phyloP scores from a whole-genome alignment of 1,140 invertebrate species.

The Brachionus manjavacas region DNA sequence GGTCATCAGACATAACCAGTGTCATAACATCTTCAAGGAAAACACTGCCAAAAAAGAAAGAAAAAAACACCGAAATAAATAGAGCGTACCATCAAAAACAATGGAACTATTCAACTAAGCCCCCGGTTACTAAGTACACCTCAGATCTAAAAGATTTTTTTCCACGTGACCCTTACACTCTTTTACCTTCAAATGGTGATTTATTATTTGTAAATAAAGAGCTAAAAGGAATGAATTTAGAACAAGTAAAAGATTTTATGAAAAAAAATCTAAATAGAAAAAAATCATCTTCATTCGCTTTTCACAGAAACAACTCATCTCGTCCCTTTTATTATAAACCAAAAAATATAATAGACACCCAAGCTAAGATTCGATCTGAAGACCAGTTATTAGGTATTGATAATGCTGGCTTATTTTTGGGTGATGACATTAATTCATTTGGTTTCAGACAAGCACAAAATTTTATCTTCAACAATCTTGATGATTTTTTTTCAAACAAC shows the following conservation, averaged over 20 bases:
- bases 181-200: constrained; percentile 48
- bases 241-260: constrained; percentile 45
- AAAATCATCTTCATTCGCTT: constrained; percentile 47
- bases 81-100: constrained; percentile 45
- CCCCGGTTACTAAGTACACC: constrained; percentile 47
- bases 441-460: constrained; percentile 8
- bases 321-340: constrained; percentile 52
- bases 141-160: constrained; percentile 50
- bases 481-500: not conserved
- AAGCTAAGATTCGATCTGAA: not conserved
- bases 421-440: not conserved
- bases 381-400: not conserved
- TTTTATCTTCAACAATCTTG: not conserved
- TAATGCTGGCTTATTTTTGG: not conserved
- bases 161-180: constrained; percentile 53
- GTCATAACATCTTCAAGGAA: not conserved
- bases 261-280: constrained; percentile 45
- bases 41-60: not conserved
- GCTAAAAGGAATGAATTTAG: constrained; percentile 45
- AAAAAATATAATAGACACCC: constrained; percentile 48
- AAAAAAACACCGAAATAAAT: not conserved
- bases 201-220: constrained; percentile 48
- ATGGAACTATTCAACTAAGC: constrained; percentile 52
- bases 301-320: constrained; percentile 45
- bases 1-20: not conserved